Conservation (phyloP, 2,113 vertebrate genomes). For the Spea bombifrons region DNA sequence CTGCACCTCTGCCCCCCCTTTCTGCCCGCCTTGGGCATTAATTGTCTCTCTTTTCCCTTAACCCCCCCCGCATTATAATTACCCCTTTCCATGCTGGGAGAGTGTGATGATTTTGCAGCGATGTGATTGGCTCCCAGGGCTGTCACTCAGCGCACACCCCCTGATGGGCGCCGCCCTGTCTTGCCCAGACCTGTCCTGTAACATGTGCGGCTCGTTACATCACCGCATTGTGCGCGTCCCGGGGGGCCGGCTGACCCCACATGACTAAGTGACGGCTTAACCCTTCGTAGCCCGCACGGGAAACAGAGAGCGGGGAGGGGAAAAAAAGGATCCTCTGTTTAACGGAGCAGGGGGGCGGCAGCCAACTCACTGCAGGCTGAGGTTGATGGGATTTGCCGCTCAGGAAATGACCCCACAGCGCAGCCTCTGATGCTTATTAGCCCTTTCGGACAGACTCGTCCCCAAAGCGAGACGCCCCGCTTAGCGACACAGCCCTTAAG, state of each 20-base stretch:
- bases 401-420: too few species aligned
- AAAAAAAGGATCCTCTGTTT: too few species aligned
- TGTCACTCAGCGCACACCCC: constrained; percentile 27
- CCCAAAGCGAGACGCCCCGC: too few species aligned
- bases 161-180: neutral
- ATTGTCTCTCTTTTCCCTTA: neutral
- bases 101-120: constrained; percentile 3
- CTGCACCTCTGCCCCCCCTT: neutral
- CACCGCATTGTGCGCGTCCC: constrained; percentile 3
- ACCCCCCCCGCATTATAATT: neutral
- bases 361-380: too few species aligned
- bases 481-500: too few species aligned
- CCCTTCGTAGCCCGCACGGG: neutral
- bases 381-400: too few species aligned
- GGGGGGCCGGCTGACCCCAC: constrained; percentile 9
- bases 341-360: too few species aligned
- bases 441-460: too few species aligned
- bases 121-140: neutral
- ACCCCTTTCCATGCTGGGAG: neutral
- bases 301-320: neutral
- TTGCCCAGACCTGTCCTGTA: constrained; percentile 16
- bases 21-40: neutral
- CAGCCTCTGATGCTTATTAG: too few species aligned
- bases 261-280: neutral
- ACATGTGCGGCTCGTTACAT: constrained; percentile 17